phyloP scores from a whole-genome alignment of 2,888 invertebrate species.

The Amphipyra berbera region DNA sequence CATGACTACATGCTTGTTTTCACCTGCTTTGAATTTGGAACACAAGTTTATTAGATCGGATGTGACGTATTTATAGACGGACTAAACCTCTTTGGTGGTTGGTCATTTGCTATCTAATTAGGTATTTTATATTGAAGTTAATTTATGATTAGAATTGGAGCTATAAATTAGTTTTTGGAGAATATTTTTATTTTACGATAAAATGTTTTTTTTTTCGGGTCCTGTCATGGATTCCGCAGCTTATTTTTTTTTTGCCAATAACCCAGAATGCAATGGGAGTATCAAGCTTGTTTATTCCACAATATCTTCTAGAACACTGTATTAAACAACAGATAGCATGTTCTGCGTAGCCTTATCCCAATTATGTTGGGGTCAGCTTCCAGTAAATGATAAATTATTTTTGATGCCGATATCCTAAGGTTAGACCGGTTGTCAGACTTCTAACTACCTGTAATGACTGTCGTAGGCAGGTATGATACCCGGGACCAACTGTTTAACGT shows the following conservation, averaged over 20 bases:
- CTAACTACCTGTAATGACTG: too few species aligned
- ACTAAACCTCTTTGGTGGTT: slow-evolving; percentile 18
- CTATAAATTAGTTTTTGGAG: slow-evolving; percentile 33
- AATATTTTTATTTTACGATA: neutral
- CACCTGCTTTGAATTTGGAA: slow-evolving; percentile 46
- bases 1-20: slow-evolving; percentile 37
- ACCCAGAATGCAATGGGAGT: too few species aligned
- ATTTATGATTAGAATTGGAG: slow-evolving; percentile 33
- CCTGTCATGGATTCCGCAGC: neutral
- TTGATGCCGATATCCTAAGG: too few species aligned
- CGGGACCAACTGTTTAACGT: too few species aligned
- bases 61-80: slow-evolving; percentile 42
- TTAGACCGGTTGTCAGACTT: too few species aligned
- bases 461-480: too few species aligned
- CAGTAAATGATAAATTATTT: too few species aligned
- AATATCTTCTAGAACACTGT: too few species aligned
- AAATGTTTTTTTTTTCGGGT: neutral
- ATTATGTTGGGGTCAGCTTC: too few species aligned
- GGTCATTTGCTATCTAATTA: slow-evolving; percentile 22
- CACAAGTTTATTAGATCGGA: slow-evolving; percentile 44
- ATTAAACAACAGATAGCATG: too few species aligned
- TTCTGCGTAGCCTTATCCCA: too few species aligned
- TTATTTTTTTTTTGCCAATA: neutral
- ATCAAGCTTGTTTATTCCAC: too few species aligned
- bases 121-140: slow-evolving; percentile 28